Base-by-base conservation (phyloP, 2,888 invertebrate species). In the Clunio marinus region DNA sequence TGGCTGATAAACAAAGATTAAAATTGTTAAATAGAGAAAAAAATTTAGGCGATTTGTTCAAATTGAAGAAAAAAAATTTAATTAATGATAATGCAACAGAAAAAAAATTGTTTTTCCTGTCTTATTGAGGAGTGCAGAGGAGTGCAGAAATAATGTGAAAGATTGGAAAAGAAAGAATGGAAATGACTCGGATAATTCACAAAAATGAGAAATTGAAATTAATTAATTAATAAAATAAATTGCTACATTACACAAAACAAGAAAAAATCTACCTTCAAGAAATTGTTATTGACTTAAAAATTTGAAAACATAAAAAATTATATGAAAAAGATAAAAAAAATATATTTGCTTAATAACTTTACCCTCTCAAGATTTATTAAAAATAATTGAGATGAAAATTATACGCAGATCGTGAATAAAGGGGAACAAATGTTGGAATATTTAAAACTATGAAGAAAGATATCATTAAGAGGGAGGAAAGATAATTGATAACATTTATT, bases 1-100 rank as follows among this genome's bases (percentile, higher is more conserved):
- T 66, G 66, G 66, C 66, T 66, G 66, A 66, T 55, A 66, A 66
- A 66, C 66, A 66, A 66, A 66, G 66, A 66, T 66, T 66, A 35
- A 66, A 66, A 66, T 66, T 51, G 55, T 55, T 66, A 66, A 35
- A 59, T 57, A 57, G 25, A 24, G 25, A 27, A 57, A 57, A 57
- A 57, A 51, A 8, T 65, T 65, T 65, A 65, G 63, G 63, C 35
- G 45, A 65, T 65, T 65, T 65, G 63, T 65, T 65, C 63, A 65
- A 65, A 65, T 51, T 51, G 35, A 32, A 32, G 13, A 32, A 13
- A 45, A 45, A 45, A 45, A 45, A 45, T 45, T n/a, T 45, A n/a
- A 15, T 32, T 32, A 32, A n/a, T 27, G 27, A 57, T 22, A 57
- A 4, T 24, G 32, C 32, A 7, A 10, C 10, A 7, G 57, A 57